Evolutionary conservation across 2,797 vertebrate genomes (phyloP), one percentile per base, ranked within the genome.

Genomic region (Pipistrellus pygmaeus): DNA sequence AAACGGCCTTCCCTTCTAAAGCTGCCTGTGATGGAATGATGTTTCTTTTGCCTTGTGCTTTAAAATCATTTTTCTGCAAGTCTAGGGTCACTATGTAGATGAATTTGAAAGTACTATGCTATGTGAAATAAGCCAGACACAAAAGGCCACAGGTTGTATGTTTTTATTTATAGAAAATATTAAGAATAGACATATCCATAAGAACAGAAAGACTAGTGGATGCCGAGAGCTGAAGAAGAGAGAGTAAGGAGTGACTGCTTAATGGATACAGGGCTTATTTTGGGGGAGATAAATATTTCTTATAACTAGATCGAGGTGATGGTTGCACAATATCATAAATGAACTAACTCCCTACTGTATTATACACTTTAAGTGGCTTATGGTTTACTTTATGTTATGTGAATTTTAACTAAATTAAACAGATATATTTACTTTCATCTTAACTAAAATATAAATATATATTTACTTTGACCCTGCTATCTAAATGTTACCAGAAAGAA

Each of bases 401-500:
- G 44, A 68, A 32, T 51, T 60, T 85, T 51, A 60, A 32, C 55
- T 51, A 41, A 27, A 57, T 20, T 71, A 77, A 64, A 44, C 23
- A 41, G 20, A 57, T 21, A 41, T 41, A 57, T 64, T 64, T 64
- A 64, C 13, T 64, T n/a, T 64, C 3, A 64, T 64, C 30, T 64
- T 30, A n/a, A 64, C 30, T 64, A 64, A n/a, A 64, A 64, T 64
- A 64, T 64, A 64, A 64, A n/a, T 64, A 64, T 30, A 62, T 44
- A 41, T 81, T 73, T 9, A 76, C n/a, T 68, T 72, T 30, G 46
- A 92, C 60, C 60, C 23, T 89, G 10, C 53, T 83, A 71, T 95
- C 57, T 86, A 93, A 90, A 90, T 92, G 77, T 94, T 96, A 57
- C 85, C 92, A 96, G 90, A 92, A 95, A 90, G 77, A 96, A 90